phyloP scores from a whole-genome alignment of 2,888 invertebrate species.

The Pilophorus perplexus region DNA sequence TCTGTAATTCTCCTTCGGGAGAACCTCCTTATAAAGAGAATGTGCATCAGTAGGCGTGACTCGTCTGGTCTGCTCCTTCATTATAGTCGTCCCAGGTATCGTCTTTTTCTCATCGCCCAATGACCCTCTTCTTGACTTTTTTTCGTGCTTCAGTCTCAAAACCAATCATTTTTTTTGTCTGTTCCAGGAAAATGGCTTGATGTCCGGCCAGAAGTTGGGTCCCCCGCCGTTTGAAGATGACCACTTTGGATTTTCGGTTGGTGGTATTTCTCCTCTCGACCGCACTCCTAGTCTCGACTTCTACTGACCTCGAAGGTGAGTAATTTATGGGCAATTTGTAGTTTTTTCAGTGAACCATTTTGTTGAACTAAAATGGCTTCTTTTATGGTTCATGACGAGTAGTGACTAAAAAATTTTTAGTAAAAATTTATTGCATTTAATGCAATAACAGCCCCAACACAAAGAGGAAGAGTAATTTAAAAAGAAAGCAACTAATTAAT shows the following conservation, averaged over 20 bases:
- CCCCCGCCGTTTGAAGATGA: constrained; percentile 34
- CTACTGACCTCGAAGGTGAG: constrained; percentile 36
- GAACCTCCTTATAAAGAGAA: neutral
- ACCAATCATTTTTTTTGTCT: constrained; percentile 24
- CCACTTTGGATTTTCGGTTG: constrained; percentile 38
- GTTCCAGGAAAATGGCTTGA: constrained; percentile 39
- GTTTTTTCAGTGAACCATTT: no score
- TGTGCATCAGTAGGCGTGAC: constrained; percentile 15
- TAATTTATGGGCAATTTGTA: neutral
- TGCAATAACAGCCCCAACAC: no score
- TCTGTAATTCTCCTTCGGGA: constrained; percentile 6
- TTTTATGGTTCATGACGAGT: no score
- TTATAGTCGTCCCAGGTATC: constrained; percentile 4
- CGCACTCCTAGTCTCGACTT: constrained; percentile 26
- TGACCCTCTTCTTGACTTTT: neutral
- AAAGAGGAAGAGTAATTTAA: no score
- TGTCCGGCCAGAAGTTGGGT: constrained; percentile 29
- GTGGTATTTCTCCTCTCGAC: constrained; percentile 31
- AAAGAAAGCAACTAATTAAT: no score
- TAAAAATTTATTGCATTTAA: no score
- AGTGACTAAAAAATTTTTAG: no score
- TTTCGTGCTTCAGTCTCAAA: neutral
- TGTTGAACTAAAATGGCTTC: no score
- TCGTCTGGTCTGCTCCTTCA: neutral
- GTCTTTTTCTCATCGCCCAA: neutral